phyloP scores from a whole-genome alignment of 2,113 vertebrate genomes.

The Morone chrysops region DNA sequence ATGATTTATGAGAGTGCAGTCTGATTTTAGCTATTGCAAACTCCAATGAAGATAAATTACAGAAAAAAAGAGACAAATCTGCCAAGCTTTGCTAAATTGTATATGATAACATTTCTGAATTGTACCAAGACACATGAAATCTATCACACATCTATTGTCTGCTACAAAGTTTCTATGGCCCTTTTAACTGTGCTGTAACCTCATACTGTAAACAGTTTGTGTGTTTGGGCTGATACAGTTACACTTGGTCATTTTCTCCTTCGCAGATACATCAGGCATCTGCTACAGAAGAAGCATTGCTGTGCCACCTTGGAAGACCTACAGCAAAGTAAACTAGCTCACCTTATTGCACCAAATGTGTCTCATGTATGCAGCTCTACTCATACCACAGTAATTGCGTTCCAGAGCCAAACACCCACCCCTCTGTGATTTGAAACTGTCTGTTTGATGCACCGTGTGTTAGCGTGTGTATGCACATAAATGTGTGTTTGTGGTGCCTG shows the following conservation, averaged over 20 bases:
- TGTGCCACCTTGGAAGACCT: conserved; percentile 33
- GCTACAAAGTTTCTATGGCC: background rate
- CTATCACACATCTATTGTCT: background rate
- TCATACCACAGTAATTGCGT: conserved; percentile 65
- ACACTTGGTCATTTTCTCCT: conserved; percentile 28
- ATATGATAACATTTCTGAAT: conserved; percentile 9
- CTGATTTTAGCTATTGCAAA: background rate
- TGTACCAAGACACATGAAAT: background rate
- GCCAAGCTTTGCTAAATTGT: conserved; percentile 28
- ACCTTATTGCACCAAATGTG: conserved; percentile 62
- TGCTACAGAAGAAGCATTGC: background rate
- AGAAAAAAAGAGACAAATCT: background rate
- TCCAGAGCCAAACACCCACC: conserved; percentile 73
- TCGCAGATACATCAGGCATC: conserved; percentile 25
- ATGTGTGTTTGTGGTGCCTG: conserved; percentile 54
- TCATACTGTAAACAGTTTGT: conserved; percentile 38
- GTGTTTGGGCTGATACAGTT: conserved; percentile 24
- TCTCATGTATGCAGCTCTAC: conserved; percentile 45
- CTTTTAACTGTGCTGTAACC: conserved; percentile 6
- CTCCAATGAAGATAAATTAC: background rate
- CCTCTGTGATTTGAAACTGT: conserved; percentile 77
- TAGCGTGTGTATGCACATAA: conserved; percentile 52
- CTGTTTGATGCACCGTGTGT: conserved; percentile 65
- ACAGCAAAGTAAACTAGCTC: conserved; percentile 39
- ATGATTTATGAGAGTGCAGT: too few species aligned